Base-by-base conservation (phyloP, 2,113 vertebrate species). In the Salvelinus namaycush region DNA sequence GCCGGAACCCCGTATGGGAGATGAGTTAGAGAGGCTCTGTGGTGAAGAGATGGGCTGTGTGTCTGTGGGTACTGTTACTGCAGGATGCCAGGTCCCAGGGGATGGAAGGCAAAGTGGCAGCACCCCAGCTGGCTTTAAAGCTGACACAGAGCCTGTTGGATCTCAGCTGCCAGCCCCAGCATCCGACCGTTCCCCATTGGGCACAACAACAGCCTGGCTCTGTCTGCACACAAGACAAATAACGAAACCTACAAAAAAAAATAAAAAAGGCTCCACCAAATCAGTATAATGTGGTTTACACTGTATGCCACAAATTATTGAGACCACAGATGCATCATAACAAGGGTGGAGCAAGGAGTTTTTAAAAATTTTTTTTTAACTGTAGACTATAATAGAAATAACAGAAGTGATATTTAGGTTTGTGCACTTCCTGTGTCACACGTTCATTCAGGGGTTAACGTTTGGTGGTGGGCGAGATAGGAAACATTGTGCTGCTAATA, bases 321-420 rank as follows among this genome's bases (percentile, higher is more conserved):
- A 70, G 80, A 89, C 90, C 87, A 84, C 86, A 91, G 80, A 80
- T 78, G 81, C 76, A 82, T 92, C 84, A 91, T 87, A 83, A 75
- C 82, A 81, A 81, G 81, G 91, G 65, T 78, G 26, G 34, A 66
- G 71, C 72, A 74, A 29, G 73, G 71, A 13, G 59, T 74, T 72
- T 72, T 8, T 71, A 4, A 4, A 3, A 74, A 4, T 72, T 72
- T 44, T 70, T 75, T 34, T 72, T 44, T 73, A 74, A 75, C 76
- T 59, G 68, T 54, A 64, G 69, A 3, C 39, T 44, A 44, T 44
- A 44, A 11, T 44, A 44, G 39, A 66, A 20, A 12, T 81, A 69
- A 44, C 44, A 70, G 68, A 83, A 76, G 71, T 74, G 74, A 86
- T 83, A 86, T 83, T 76, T 66, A 64, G 39, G 59, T 76, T 44